Evolutionary conservation across 2,797 vertebrate genomes (phyloP).

Genomic region (Anabas testudineus): DNA sequence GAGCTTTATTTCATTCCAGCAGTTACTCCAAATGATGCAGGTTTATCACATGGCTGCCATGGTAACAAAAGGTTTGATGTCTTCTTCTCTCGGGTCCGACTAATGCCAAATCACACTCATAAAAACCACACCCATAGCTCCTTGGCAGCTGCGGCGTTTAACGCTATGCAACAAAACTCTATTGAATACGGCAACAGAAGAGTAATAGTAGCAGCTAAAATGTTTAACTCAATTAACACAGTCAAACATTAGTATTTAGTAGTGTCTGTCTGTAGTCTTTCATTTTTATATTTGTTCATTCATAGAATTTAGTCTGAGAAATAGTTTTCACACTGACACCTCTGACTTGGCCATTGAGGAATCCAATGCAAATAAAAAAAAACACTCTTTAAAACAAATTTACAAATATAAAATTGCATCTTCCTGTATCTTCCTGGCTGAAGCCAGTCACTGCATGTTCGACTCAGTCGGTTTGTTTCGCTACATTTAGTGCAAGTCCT

Average conservation of each 20-base stretch:
- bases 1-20: slow-evolving; percentile 88
- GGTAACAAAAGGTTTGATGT: slow-evolving; percentile 56
- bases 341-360: slow-evolving; percentile 57
- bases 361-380: slow-evolving; percentile 70
- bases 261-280: slow-evolving; percentile 57
- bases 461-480: slow-evolving; percentile 60
- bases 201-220: slow-evolving; percentile 79
- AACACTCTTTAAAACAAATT: slow-evolving; percentile 63
- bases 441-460: slow-evolving; percentile 68
- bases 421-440: slow-evolving; percentile 66
- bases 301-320: slow-evolving; percentile 63
- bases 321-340: slow-evolving; percentile 60
- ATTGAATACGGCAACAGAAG: slow-evolving; percentile 71
- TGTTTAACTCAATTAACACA: slow-evolving; percentile 64
- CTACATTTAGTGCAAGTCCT: slow-evolving; percentile 80
- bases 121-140: slow-evolving; percentile 40
- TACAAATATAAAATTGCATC: slow-evolving; percentile 79
- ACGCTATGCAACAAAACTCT: slow-evolving; percentile 68
- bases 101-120: slow-evolving; percentile 44
- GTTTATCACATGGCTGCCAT: slow-evolving; percentile 72
- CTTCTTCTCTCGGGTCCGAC: slow-evolving; percentile 43
- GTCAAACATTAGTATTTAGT: slow-evolving; percentile 79
- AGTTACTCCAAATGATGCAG: slow-evolving; percentile 85
- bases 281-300: slow-evolving; percentile 47
- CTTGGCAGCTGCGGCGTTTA: slow-evolving; percentile 63